A percentile compares a stretch with the other conserved stretches of the same genome.
These are phyloP conservation scores for Saccopteryx leptura DNA, from an alignment of 2,113 vertebrate genomes.

Conservation along the genomic window DNA sequence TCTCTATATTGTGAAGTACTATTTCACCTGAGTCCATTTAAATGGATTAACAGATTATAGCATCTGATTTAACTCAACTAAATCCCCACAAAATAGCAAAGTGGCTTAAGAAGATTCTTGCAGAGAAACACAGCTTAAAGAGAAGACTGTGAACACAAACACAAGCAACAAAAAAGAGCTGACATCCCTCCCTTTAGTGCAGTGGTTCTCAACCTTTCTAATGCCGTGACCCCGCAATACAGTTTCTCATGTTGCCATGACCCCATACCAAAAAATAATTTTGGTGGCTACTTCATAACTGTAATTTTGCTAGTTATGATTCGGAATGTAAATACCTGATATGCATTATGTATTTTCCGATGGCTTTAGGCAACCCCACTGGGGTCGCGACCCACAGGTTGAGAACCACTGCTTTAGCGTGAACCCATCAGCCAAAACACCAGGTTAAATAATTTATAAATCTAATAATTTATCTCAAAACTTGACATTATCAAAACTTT, in stretches of 20 bases:
- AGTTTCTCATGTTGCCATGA: no score
- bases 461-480: neutral
- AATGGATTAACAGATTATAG: neutral
- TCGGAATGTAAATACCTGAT: no score
- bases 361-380: no score
- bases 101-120: conserved; percentile 22
- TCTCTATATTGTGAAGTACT: neutral
- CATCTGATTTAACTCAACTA: conserved; percentile 14
- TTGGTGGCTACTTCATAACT: no score
- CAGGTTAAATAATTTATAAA: neutral
- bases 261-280: no score
- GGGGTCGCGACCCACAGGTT: no score
- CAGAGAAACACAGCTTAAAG: conserved; percentile 27
- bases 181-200: neutral
- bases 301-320: no score
- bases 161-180: neutral
- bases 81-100: conserved; percentile 34
- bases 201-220: no score
- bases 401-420: neutral
- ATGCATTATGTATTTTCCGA: no score
- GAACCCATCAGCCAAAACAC: neutral
- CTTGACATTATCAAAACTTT: conserved; percentile 3
- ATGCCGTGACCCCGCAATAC: no score
- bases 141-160: neutral
- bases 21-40: neutral